Percentiles rank a stretch among this genome's conserved stretches.
Evolutionary conservation across 2,888 invertebrate genomes (phyloP).

Genomic region (Pimpla rufipes): DNA sequence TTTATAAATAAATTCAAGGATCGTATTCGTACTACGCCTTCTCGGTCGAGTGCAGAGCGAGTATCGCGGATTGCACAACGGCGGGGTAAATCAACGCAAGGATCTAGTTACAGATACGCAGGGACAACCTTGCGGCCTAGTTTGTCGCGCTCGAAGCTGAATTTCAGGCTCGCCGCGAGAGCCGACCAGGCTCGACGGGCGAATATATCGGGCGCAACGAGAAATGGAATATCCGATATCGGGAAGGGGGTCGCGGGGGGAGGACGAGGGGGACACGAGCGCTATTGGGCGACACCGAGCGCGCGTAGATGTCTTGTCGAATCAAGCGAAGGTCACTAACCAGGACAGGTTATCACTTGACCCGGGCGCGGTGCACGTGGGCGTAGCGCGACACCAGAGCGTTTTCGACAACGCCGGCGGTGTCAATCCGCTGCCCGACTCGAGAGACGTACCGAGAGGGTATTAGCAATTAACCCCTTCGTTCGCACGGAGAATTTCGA

Average conservation of each 20-base stretch:
- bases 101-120: conserved; percentile 15
- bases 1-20: background rate
- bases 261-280: background rate
- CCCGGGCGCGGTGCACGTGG: background rate
- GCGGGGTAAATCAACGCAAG: background rate
- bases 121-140: background rate
- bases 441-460: background rate
- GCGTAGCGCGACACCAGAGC: background rate
- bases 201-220: background rate
- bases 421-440: too few species aligned
- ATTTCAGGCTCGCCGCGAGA: background rate
- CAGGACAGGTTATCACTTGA: conserved; percentile 18
- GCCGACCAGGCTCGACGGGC: background rate
- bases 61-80: conserved; percentile 14
- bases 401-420: background rate
- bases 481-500: too few species aligned
- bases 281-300: background rate
- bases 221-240: background rate
- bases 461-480: too few species aligned
- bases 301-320: background rate
- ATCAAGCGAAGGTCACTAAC: conserved; percentile 22
- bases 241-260: background rate
- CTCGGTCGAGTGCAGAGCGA: background rate
- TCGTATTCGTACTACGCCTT: background rate
- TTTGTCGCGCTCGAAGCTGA: background rate